Conservation (phyloP, 2,113 vertebrate genomes). For the Haemorhous mexicanus region DNA sequence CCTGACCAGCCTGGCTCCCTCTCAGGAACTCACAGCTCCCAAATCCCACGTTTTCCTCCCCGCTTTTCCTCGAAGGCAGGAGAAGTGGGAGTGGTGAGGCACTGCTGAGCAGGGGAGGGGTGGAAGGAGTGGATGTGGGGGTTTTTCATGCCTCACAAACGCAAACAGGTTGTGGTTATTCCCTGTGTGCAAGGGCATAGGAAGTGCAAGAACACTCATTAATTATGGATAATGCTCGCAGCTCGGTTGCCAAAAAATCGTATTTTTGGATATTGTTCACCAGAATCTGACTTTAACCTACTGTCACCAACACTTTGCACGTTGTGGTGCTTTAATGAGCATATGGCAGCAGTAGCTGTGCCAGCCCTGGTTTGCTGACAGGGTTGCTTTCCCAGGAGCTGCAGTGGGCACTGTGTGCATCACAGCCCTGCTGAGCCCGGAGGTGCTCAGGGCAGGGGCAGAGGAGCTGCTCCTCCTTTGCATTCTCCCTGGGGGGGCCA, state of each 20-base stretch:
- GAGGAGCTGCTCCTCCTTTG: neutral
- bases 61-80: neutral
- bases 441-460: fast-evolving
- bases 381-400: constrained; percentile 9
- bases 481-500: neutral
- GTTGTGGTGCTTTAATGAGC: constrained; percentile 63
- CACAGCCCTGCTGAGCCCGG: neutral
- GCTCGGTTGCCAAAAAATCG: constrained; percentile 51
- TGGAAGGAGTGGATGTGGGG: neutral
- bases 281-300: constrained; percentile 66
- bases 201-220: constrained; percentile 68
- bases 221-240: constrained; percentile 66
- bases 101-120: constrained; percentile 25
- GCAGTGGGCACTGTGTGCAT: neutral
- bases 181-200: constrained; percentile 43
- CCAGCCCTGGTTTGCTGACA: constrained; percentile 46
- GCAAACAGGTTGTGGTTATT: constrained; percentile 52
- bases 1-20: neutral
- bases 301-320: constrained; percentile 65
- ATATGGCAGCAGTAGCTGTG: constrained; percentile 69
- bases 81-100: neutral
- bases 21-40: neutral
- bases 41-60: neutral
- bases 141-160: constrained; percentile 21
- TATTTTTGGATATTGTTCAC: constrained; percentile 69